Conservation (phyloP, 2,797 vertebrate species). For the Takifugu rubripes region DNA sequence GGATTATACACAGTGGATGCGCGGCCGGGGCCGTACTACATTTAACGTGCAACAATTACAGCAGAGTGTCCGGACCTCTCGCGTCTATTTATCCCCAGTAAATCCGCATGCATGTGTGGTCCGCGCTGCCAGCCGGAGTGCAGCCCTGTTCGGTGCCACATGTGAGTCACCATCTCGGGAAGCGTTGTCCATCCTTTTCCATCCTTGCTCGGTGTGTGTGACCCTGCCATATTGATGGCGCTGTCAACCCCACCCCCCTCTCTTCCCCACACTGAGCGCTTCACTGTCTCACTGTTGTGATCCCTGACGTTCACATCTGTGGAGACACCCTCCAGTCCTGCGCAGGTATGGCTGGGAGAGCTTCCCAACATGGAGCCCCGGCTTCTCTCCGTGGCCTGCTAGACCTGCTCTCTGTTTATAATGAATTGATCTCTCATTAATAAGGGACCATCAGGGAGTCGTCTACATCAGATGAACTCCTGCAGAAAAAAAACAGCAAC, state of each 20-base stretch:
- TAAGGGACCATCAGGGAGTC: constrained; percentile 41
- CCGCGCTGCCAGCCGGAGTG: constrained; percentile 20
- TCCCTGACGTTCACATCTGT: constrained; percentile 50
- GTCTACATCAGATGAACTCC: constrained; percentile 28
- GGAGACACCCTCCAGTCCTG: constrained; percentile 34
- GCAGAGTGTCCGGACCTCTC: constrained; percentile 1
- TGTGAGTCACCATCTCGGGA: constrained; percentile 26
- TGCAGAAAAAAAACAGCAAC: constrained; percentile 14
- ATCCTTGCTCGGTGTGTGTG: background rate
- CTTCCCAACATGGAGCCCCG: constrained; percentile 31
- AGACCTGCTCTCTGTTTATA: constrained; percentile 29
- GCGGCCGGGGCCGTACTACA: background rate
- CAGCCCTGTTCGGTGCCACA: constrained; percentile 27
- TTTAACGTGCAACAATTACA: constrained; percentile 22
- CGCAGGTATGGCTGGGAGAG: constrained; percentile 15
- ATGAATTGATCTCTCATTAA: constrained; percentile 61
- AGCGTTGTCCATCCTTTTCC: constrained; percentile 1
- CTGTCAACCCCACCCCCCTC: constrained; percentile 15
- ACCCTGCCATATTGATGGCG: constrained; percentile 37
- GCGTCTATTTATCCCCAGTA: constrained; percentile 12
- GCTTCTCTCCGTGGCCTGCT: constrained; percentile 32
- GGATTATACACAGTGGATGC: background rate
- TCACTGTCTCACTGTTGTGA: constrained; percentile 44
- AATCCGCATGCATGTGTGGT: constrained; percentile 42
- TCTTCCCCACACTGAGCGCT: constrained; percentile 14